Evolutionary conservation across 2,113 vertebrate genomes (phyloP), one percentile per base, ranked within the genome.

Genomic region (Pelecanus crispus): DNA sequence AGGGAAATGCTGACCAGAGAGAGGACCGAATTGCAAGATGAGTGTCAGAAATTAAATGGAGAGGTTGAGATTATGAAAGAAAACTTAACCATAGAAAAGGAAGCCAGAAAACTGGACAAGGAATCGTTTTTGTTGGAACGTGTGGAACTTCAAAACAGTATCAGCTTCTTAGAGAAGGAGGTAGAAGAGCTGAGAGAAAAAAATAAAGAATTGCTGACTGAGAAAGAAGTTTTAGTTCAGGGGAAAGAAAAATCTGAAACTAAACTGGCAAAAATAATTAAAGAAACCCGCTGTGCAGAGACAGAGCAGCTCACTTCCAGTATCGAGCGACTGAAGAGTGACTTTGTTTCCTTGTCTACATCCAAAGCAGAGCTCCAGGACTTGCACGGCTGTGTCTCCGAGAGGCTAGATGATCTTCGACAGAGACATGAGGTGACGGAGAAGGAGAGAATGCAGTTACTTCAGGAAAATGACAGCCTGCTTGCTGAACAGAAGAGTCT

Each of bases 341-440:
- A 97, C 17, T 91, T 98, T 49, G 95, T 84, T 5, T 58, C 93
- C 58, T 59, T 98, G 87, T 97, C 95, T n/a, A 90, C 95, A 70
- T 98, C 98, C 25, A 98, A 98, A 44, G 68, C 94, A 7, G 96
- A 98, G 14, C 93, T 99, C 29, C 96, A 98, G 86, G 97, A 95
- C 12, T 71, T 94, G 31, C 97, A 98, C 47, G 44, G 85, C 83
- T 94, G 40, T 31, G 70, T 98, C 59, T 98, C 97, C 32, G 75
- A 97, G 80, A 98, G 98, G 31, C 73, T 99, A 14, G 96, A 95
- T 7, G 95, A 98, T 25, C 97, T 99, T 10, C 95, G 55, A 9
- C 75, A 82, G 5, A 95, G 90, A 29, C 93, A 98, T 3, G 94
- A 98, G 53, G 92, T 67, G 9, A 95, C 81, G 6, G 92, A 98